Base-by-base conservation (phyloP, 1,140 invertebrate genomes). In the Parapsyche elsis region DNA sequence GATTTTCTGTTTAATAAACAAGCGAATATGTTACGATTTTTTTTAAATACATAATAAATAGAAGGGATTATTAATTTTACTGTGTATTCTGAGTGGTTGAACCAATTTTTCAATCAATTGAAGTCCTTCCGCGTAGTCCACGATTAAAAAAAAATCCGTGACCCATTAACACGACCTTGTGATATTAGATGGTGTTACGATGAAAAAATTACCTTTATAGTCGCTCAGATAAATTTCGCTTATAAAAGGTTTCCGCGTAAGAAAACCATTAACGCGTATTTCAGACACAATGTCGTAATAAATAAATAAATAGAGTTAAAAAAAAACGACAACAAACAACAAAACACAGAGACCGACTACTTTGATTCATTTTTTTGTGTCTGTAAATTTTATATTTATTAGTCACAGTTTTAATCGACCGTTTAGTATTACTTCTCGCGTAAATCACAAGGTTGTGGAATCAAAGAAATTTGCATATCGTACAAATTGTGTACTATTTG, bases 241-340 rank as follows among this genome's bases (percentile, higher is more conserved):
- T 67, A 67, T 67, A 67, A 67, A 67, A 67, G 64, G 64, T 67
- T 67, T 67, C 64, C 64, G 64, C 64, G 64, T 67, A 67, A 67
- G 64, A 67, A 67, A 67, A 67, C 64, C 64, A 67, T 67, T 67
- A 67, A 67, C 64, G 64, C 24, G 64, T 67, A 67, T 67, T 67
- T 67, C 64, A 67, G 64, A 67, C 64, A 67, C 59, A 24, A 23
- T 67, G 64, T 67, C 64, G 64, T 67, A 67, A 67, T 67, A 67
- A 67, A 67, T 61, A 61, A 61, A 61, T 26, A 67, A 67, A 30
- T 14, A 67, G 10, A 26, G 7, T 19, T 19, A 61, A 61, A 61
- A 61, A 61, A 19, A 19, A 19, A 38, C 30, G 7, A 38, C 30
- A 38, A 38, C 30, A 38, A 38, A 38, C 30, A 38, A 38, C 30